Evolutionary conservation across 92 coral and sea anemone species (phyloP).

Genomic region (Bergia sp.): DNA sequence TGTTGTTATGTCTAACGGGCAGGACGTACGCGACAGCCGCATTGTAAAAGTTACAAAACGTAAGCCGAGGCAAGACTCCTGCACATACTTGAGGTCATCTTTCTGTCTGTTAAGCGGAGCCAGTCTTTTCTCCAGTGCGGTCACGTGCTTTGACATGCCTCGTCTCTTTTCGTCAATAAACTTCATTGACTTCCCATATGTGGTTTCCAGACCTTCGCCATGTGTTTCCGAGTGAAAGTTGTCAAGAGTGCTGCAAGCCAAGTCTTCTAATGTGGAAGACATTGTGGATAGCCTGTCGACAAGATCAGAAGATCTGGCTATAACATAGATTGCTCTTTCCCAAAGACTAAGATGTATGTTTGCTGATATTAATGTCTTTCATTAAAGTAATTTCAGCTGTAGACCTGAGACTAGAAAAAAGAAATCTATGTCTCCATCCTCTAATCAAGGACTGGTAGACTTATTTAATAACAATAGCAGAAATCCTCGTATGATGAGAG

Average conservation of each 20-base stretch:
- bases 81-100: conserved; percentile 62
- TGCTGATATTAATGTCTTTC: neutral
- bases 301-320: neutral
- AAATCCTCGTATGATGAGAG: too few relatives aligned
- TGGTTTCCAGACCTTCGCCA: conserved; percentile 84
- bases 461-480: too few relatives aligned
- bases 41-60: too few relatives aligned
- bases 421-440: too few relatives aligned
- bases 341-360: too few relatives aligned
- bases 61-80: neutral
- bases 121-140: conserved; percentile 75
- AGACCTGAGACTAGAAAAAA: too few relatives aligned
- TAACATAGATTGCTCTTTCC: neutral
- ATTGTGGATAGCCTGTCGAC: conserved; percentile 34
- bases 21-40: too few relatives aligned
- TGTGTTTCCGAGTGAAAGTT: conserved; percentile 54
- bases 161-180: conserved; percentile 67
- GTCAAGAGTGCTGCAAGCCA: conserved; percentile 59
- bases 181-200: conserved; percentile 77
- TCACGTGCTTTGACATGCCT: conserved; percentile 70
- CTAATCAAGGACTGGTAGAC: too few relatives aligned
- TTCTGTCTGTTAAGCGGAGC: conserved; percentile 71
- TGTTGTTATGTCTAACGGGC: too few relatives aligned
- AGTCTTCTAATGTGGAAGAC: conserved; percentile 61
- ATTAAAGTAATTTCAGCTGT: neutral